A percentile compares a stretch with the other conserved stretches of the same genome.
These are phyloP conservation scores for Meta bourneti DNA, from an alignment of 2,888 invertebrate genomes.

Conservation along the genomic window DNA sequence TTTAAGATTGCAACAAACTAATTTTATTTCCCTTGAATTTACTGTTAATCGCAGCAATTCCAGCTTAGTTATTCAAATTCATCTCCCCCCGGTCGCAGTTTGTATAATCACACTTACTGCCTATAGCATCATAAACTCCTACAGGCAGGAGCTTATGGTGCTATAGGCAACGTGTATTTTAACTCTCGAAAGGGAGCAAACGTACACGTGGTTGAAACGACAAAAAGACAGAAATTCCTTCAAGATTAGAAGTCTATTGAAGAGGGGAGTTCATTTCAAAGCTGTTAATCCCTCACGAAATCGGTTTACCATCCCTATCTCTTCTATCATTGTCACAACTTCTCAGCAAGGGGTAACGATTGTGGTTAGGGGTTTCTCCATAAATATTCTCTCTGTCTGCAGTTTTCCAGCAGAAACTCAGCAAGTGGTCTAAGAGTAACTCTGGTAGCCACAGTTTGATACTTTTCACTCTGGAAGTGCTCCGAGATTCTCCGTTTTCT, in stretches of 20 bases:
- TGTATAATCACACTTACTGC: too few species aligned
- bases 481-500: not conserved
- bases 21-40: too few species aligned
- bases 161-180: too few species aligned
- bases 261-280: not conserved
- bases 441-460: conserved; percentile 39
- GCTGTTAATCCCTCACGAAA: conserved; percentile 4
- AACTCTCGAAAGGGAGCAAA: too few species aligned
- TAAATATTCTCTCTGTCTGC: not conserved
- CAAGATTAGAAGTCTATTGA: not conserved
- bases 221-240: not conserved
- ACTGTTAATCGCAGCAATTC: too few species aligned
- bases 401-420: not conserved
- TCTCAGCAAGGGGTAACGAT: conserved; percentile 22
- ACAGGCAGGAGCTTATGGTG: too few species aligned
- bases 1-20: too few species aligned
- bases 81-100: too few species aligned
- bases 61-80: too few species aligned
- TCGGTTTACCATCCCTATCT: conserved; percentile 35
- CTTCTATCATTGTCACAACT: not conserved
- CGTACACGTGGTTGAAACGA: not conserved
- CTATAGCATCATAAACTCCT: too few species aligned
- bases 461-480: not conserved
- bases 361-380: not conserved
- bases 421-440: conserved; percentile 41